Evolutionary conservation across 92 coral and sea anemone genomes (phyloP).

Genomic region (Virgularia gustaviana): DNA sequence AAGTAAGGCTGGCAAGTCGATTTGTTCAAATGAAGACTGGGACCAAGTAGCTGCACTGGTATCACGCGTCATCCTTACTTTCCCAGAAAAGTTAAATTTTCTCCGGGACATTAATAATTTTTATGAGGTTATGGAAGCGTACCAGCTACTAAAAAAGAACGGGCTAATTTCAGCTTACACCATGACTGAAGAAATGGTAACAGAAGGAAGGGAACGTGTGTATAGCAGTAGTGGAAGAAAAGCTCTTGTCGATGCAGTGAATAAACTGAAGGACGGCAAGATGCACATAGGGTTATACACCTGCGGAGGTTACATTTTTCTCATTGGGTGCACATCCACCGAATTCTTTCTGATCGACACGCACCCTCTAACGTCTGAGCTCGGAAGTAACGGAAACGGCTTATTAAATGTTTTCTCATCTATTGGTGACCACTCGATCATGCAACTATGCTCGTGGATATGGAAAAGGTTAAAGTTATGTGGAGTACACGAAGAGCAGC

Average conservation of each 20-base stretch:
- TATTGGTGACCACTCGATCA: slow-evolving; percentile 19
- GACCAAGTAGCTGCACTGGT: slow-evolving; percentile 26
- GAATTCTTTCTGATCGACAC: slow-evolving; percentile 43
- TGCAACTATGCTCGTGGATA: slow-evolving; percentile 52
- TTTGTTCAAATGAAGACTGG: slow-evolving; percentile 47
- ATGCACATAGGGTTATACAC: slow-evolving; percentile 43
- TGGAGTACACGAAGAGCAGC: slow-evolving; percentile 35
- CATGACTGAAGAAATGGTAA: neutral
- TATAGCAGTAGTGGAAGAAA: slow-evolving; percentile 38
- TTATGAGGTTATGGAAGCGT: neutral
- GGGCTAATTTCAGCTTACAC: neutral
- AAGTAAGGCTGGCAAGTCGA: slow-evolving; percentile 16
- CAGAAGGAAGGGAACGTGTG: neutral
- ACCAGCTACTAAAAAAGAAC: neutral
- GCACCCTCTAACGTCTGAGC: slow-evolving; percentile 38
- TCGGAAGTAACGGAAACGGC: slow-evolving; percentile 53
- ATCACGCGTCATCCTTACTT: slow-evolving; percentile 34
- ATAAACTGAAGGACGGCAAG: neutral
- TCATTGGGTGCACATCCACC: slow-evolving; percentile 36
- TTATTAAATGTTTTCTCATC: slow-evolving; percentile 48
- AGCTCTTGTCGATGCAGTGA: slow-evolving; percentile 40
- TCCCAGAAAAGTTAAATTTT: slow-evolving; percentile 23
- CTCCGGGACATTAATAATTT: neutral
- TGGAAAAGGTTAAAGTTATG: slow-evolving; percentile 54
- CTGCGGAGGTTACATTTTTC: slow-evolving; percentile 53